Conservation (phyloP, 2,113 vertebrate genomes). For the Danionella cerebrum region DNA sequence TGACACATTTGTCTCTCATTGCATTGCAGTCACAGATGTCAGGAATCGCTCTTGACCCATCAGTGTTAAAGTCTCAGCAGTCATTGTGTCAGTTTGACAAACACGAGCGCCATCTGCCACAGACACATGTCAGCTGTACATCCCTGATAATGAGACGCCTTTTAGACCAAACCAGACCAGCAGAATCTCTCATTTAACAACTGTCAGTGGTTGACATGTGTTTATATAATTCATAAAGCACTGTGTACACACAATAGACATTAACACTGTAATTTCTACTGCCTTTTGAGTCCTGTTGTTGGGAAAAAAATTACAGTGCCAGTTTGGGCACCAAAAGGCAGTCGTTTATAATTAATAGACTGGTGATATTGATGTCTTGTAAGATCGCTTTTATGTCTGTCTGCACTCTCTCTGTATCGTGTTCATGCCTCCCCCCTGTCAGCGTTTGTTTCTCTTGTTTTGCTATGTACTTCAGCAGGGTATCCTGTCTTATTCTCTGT, state of each 20-base stretch:
- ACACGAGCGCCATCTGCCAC: background rate
- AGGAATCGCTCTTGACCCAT: background rate
- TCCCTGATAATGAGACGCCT: background rate
- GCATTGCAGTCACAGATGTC: conserved; percentile 14
- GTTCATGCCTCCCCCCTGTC: too few species aligned
- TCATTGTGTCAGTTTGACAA: background rate
- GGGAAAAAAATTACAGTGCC: background rate
- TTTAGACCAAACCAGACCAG: background rate
- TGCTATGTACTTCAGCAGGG: too few species aligned
- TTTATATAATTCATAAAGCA: background rate
- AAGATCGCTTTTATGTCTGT: background rate
- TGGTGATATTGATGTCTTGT: background rate
- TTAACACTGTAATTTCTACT: background rate
- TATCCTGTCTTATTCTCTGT: too few species aligned
- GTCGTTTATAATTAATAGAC: background rate
- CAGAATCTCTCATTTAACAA: background rate
- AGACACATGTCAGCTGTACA: background rate
- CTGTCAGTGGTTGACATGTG: background rate
- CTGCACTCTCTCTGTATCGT: too few species aligned
- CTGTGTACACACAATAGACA: background rate
- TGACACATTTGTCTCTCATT: conserved; percentile 1
- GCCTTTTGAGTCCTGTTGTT: background rate
- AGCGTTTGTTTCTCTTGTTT: too few species aligned
- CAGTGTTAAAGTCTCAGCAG: conserved; percentile 20
- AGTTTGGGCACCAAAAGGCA: background rate